Conservation (phyloP, 2,113 vertebrate genomes). For the Paracanthobrama guichenoti region DNA sequence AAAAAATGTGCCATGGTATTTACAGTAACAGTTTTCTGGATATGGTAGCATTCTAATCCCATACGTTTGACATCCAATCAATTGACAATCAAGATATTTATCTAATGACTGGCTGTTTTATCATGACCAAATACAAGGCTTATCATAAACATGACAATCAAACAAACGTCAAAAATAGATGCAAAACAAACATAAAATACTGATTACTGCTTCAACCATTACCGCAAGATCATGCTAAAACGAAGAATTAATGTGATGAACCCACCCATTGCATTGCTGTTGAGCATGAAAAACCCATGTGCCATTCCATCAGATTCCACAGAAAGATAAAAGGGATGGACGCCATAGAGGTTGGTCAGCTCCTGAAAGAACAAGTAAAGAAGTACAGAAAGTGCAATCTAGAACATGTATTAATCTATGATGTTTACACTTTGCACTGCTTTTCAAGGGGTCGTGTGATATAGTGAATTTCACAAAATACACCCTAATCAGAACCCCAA, state of each 20-base stretch:
- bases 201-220: background rate
- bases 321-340: slow-evolving; percentile 87
- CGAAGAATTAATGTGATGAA: background rate
- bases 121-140: background rate
- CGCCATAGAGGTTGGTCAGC: slow-evolving; percentile 82
- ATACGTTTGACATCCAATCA: background rate
- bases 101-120: background rate
- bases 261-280: slow-evolving; percentile 86
- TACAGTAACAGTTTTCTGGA: no score
- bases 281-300: slow-evolving; percentile 88
- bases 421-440: background rate
- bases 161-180: background rate
- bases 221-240: no score
- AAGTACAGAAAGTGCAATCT: background rate
- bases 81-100: background rate
- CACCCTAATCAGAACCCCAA: no score
- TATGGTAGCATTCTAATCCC: background rate
- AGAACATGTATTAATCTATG: background rate
- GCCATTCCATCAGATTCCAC: slow-evolving; percentile 81
- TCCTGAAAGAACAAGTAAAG: slow-evolving; percentile 67
- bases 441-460: background rate
- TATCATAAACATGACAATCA: background rate
- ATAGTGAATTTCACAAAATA: background rate
- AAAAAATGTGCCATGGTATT: background rate
- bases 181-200: background rate